These are phyloP conservation scores for Rhingia campestris DNA, from an alignment of 2,888 invertebrate genomes.

Conservation along the genomic window DNA sequence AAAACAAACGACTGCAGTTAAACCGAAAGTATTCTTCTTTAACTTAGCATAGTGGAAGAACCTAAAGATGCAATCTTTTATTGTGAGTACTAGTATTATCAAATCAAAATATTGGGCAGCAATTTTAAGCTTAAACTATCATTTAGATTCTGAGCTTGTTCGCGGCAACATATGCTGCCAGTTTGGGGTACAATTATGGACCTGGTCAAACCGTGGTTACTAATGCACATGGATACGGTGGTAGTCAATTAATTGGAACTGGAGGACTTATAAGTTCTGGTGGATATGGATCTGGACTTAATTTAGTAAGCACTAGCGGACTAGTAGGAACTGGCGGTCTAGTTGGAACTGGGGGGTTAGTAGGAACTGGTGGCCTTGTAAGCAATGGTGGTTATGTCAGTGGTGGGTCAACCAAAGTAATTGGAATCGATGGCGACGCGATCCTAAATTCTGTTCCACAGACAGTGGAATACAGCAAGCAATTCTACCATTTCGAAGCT, in stretches of 20 bases:
- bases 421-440: constrained; percentile 34
- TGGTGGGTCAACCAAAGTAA: background rate
- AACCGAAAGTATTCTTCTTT: constrained; percentile 34
- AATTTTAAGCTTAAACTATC: background rate
- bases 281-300: background rate
- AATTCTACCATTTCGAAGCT: constrained; percentile 67
- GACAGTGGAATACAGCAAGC: too few species aligned
- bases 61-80: constrained; percentile 45
- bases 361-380: background rate
- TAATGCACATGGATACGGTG: background rate
- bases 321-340: background rate
- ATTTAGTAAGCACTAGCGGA: background rate
- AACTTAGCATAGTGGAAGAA: constrained; percentile 17
- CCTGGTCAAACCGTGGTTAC: too few species aligned
- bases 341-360: background rate
- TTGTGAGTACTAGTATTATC: constrained; percentile 29
- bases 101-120: background rate
- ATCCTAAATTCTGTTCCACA: background rate
- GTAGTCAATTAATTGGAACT: background rate
- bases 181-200: constrained; percentile 16
- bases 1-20: constrained; percentile 21
- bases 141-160: constrained; percentile 45
- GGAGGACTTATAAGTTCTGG: background rate
- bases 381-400: background rate
- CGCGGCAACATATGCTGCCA: constrained; percentile 20